Evolutionary conservation across 1,140 invertebrate genomes (phyloP).

Genomic region (Sitophilus oryzae): DNA sequence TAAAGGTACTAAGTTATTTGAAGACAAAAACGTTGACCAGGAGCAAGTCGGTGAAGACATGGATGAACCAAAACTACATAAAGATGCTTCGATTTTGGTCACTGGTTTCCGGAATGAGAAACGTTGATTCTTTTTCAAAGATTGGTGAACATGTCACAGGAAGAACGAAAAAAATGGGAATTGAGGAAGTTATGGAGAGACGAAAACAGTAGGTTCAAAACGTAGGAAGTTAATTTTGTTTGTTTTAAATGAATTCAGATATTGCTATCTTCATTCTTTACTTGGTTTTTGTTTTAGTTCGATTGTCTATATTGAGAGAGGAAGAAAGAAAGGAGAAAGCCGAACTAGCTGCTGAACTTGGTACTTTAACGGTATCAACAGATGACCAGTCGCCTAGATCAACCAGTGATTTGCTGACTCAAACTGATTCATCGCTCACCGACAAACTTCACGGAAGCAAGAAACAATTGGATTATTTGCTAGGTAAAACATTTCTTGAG

Average conservation of each 20-base stretch:
- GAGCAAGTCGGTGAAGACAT: no score
- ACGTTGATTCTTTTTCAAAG: constrained; percentile 26
- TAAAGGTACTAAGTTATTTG: no score
- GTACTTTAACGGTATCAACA: background rate
- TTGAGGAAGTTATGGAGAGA: constrained; percentile 15
- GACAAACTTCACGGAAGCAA: background rate
- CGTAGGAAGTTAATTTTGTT: background rate
- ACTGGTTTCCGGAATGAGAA: constrained; percentile 34
- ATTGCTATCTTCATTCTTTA: no score
- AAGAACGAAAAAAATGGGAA: constrained; percentile 22
- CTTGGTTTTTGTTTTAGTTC: background rate
- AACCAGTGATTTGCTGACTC: constrained; percentile 3
- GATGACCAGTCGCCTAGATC: background rate
- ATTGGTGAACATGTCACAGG: constrained; percentile 21
- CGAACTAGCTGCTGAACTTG: background rate
- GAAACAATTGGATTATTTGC: constrained; percentile 14
- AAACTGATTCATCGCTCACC: constrained; percentile 3
- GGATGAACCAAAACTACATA: no score
- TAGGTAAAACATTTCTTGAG: no score
- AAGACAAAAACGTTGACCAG: no score
- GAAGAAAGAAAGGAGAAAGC: background rate
- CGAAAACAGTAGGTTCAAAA: constrained; percentile 9
- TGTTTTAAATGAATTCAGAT: background rate
- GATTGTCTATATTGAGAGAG: background rate
- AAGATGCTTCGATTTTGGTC: constrained; percentile 25